These are phyloP conservation scores for Caenorhabditis latens DNA, from an alignment of 1,140 invertebrate genomes.

Conservation along the genomic window DNA sequence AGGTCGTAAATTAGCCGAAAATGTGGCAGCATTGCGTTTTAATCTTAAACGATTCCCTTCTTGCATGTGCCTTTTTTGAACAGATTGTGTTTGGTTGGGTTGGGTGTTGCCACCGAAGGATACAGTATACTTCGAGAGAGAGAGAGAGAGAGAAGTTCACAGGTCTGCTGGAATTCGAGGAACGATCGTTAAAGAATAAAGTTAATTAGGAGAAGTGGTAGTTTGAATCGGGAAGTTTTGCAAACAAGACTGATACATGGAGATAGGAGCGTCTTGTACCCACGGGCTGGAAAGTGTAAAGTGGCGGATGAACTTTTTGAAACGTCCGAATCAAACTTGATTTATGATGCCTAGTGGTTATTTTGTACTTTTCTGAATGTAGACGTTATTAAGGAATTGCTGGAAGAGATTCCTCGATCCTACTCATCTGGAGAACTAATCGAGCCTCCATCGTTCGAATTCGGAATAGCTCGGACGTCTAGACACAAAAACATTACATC, in stretches of 20 bases:
- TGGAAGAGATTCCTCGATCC: no score
- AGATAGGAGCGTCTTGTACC: no score
- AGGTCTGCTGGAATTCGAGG: neutral
- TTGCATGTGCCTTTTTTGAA: conserved; percentile 12
- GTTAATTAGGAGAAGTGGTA: neutral
- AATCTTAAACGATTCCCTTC: conserved; percentile 7
- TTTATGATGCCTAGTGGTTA: no score
- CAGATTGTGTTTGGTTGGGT: neutral
- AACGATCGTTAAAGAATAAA: neutral
- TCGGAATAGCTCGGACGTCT: no score
- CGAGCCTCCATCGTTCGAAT: no score
- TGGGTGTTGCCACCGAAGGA: neutral
- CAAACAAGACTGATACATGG: neutral
- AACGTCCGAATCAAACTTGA: no score
- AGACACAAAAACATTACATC: no score
- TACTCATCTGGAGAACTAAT: no score
- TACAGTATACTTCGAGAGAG: conserved; percentile 2
- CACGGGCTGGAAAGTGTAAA: no score
- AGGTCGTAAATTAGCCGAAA: conserved; percentile 40
- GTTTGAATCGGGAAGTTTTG: neutral
- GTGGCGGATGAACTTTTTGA: no score
- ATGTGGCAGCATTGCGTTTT: conserved; percentile 32
- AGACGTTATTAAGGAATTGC: no score
- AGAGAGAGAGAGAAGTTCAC: neutral
- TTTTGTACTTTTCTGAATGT: no score